These are phyloP conservation scores for Pseudochirops corinnae DNA, from an alignment of 2,797 vertebrate species.

Conservation along the genomic window DNA sequence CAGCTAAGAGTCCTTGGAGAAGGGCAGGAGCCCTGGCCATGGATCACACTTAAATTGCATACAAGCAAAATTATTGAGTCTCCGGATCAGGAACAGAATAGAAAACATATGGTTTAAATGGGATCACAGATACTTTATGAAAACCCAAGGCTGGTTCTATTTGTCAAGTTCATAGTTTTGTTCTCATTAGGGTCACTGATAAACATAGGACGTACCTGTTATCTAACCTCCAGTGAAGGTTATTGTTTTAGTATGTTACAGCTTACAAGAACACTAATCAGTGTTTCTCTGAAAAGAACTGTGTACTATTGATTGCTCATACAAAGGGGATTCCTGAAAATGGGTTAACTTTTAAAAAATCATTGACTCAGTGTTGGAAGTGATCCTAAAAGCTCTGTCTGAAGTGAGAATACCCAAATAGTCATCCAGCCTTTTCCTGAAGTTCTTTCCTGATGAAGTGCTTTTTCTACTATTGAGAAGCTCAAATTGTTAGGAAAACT, in stretches of 20 bases:
- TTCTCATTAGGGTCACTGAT: background rate
- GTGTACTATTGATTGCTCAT: background rate
- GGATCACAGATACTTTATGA: background rate
- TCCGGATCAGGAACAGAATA: background rate
- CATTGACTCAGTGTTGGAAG: background rate
- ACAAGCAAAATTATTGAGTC: background rate
- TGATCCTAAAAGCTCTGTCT: background rate
- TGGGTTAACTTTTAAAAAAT: background rate
- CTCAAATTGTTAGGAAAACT: background rate
- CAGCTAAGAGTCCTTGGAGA: background rate
- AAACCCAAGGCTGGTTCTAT: background rate
- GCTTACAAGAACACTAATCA: background rate
- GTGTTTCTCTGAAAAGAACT: background rate
- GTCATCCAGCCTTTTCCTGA: background rate
- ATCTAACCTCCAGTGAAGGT: background rate
- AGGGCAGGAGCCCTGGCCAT: background rate
- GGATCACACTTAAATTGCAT: background rate
- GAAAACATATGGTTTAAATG: background rate
- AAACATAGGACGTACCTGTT: background rate
- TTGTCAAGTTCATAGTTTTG: background rate
- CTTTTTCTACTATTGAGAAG: background rate
- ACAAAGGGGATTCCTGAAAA: background rate
- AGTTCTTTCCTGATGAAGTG: background rate
- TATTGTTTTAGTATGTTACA: background rate
- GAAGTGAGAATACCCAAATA: background rate